phyloP scores from a whole-genome alignment of 2,888 invertebrate species.

The Sisyra nigra region DNA sequence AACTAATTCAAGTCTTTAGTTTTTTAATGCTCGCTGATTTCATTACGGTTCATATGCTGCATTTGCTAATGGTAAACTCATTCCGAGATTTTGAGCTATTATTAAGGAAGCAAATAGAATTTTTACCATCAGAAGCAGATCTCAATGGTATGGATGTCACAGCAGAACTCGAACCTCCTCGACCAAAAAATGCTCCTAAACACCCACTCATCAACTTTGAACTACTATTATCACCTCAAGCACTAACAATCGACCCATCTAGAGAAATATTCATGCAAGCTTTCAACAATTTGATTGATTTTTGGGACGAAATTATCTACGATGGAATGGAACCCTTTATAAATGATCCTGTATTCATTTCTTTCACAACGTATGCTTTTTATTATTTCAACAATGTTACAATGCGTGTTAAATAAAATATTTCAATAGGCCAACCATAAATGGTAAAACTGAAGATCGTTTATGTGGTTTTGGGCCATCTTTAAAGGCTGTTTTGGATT shows the following conservation, averaged over 20 bases:
- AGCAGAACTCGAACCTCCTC: slow-evolving; percentile 30
- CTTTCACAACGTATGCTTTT: slow-evolving; percentile 60
- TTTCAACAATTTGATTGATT: slow-evolving; percentile 39
- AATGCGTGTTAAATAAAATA: background rate
- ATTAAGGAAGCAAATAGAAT: slow-evolving; percentile 34
- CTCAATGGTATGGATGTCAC: slow-evolving; percentile 27
- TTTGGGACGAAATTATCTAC: slow-evolving; percentile 51
- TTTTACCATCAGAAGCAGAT: slow-evolving; percentile 31
- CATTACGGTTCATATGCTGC: slow-evolving; percentile 50
- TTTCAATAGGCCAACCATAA: slow-evolving; percentile 53
- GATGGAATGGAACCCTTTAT: slow-evolving; percentile 49
- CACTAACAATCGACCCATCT: slow-evolving; percentile 39
- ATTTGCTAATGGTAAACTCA: slow-evolving; percentile 44
- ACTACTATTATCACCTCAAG: slow-evolving; percentile 26
- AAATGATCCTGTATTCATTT: slow-evolving; percentile 48
- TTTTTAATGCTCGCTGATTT: slow-evolving; percentile 58
- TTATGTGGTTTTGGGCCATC: slow-evolving; percentile 59
- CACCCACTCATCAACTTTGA: slow-evolving; percentile 45
- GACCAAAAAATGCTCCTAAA: slow-evolving; percentile 29
- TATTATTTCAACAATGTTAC: no score
- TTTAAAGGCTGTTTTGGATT: slow-evolving; percentile 48
- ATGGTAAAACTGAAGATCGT: slow-evolving; percentile 64
- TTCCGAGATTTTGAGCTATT: slow-evolving; percentile 38
- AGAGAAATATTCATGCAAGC: slow-evolving; percentile 38
- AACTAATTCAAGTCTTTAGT: slow-evolving; percentile 27